These are phyloP conservation scores for Sthenelais limicola DNA, from an alignment of 2,888 invertebrate species.

Conservation along the genomic window DNA sequence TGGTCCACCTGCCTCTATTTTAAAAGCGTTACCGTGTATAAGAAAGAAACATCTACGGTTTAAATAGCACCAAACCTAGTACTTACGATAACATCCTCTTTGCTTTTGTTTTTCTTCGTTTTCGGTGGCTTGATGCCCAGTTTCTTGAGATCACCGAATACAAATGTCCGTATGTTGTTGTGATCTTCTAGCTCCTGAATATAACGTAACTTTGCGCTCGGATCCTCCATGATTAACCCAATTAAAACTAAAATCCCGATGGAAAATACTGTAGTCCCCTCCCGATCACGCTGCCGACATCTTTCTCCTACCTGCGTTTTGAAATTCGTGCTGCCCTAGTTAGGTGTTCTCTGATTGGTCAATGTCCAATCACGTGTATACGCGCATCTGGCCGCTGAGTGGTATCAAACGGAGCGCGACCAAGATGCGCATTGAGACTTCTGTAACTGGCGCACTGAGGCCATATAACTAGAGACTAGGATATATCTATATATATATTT, in stretches of 20 bases:
- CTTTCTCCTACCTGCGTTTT: too few species aligned
- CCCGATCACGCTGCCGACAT: neutral
- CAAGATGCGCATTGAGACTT: too few species aligned
- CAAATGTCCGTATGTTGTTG: slow-evolving; percentile 58
- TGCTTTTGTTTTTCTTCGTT: slow-evolving; percentile 60
- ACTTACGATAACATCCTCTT: slow-evolving; percentile 35
- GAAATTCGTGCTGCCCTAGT: too few species aligned
- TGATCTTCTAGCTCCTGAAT: slow-evolving; percentile 61
- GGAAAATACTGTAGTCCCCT: neutral
- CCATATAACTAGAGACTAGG: too few species aligned
- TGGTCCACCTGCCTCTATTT: too few species aligned
- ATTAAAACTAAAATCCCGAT: slow-evolving; percentile 10
- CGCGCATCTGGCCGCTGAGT: too few species aligned
- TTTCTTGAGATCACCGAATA: slow-evolving; percentile 64
- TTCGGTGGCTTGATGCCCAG: slow-evolving; percentile 67
- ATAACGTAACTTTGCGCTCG: slow-evolving; percentile 55
- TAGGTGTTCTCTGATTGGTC: too few species aligned
- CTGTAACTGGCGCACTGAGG: too few species aligned
- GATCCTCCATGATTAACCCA: neutral
- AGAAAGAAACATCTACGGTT: neutral
- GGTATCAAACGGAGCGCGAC: too few species aligned
- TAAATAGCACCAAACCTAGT: neutral
- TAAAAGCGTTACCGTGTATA: too few species aligned
- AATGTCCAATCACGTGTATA: too few species aligned
- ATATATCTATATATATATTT: too few species aligned